Base-by-base conservation (phyloP, 2,888 invertebrate species). In the Troilus luridus region DNA sequence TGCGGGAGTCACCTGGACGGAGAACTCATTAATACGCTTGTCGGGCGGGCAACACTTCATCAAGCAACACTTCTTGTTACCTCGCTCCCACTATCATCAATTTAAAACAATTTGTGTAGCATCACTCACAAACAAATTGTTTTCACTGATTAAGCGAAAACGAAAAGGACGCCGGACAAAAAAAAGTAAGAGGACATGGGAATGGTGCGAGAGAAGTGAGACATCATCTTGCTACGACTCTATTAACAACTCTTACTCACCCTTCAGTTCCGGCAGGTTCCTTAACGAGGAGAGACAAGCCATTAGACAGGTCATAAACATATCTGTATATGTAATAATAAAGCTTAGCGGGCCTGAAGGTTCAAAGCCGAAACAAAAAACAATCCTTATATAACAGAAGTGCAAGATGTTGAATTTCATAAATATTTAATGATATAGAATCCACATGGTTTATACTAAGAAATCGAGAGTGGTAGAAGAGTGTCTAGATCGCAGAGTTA, bases 81-180 rank as follows among this genome's bases (percentile, higher is more conserved):
- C 41, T 56, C n/a, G 56, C 56, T 85, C 11, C 56, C 21, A 41
- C 54, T 58, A 85, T 85, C 85, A 85, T 85, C 85, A 85, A 85
- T 85, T 85, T 85, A 85, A 85, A 85, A 85, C 85, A 85, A 85
- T 85, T 85, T 85, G 85, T 85, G 85, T 85, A 85, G 56, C 85
- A 85, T 85, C 85, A 85, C 85, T 85, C 85, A 58, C 85, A 56
- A 85, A 85, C 85, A 85, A 85, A 85, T 85, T 85, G 85, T 85
- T 85, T 85, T 85, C 56, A 85, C 85, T 85, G 85, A 85, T 85
- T 85, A 85, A 58, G 85, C 85, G 85, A 85, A 85, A 85, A 85
- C 56, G 85, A 85, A 85, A 85, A 85, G 56, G 85, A 58, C 85
- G 54, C 21, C 85, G 21, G 81, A 1, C n/a, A n/a, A 54, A 85